Evolutionary conservation across 1,140 invertebrate genomes (phyloP), one percentile per base, ranked within the genome.

Genomic region (Achatina immaculata): DNA sequence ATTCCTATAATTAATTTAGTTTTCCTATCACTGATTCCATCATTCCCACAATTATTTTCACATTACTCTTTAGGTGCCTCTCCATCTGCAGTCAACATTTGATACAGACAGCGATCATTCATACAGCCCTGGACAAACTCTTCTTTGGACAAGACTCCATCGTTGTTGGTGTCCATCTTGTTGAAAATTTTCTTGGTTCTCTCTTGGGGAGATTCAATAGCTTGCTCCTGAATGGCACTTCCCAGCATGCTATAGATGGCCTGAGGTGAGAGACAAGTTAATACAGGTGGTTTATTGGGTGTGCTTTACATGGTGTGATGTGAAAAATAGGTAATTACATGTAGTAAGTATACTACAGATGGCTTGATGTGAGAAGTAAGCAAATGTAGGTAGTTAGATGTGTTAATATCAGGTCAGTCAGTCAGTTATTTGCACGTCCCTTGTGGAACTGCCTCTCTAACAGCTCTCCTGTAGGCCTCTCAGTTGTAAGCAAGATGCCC

Each of bases 101-200:
- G 88, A 83, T 96, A 98, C 55, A 99, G 93, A 89, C 98, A 96
- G 91, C 98, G 97, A 90, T 99, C 98, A 90, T 99, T 96, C 87
- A 99, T 94, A 91, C 98, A 99, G 68, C 98, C 98, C 91, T 99
- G 98, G 40, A 99, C 95, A 92, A 99, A 99, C 92, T 99, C 98
- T 83, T 99, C 96, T 92, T 99, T 96, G 62, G 97, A 99, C 86
- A 99, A 93, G 90, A 99, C 97, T 66, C 97, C 97, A 92, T 99
- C 98, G 92, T 97, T 97, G 93, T 99, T 99, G 90, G 97, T 95
- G 90, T 99, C 98, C 98, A 99, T 99, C 92, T 99, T 99, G 68
- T 96, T 96, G 92, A 99, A 99, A 85, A 99, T 99, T 91, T 98
- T 98, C 92, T 98, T 97, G 81, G 98, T 98, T 85, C 98, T 93